Percentiles rank a stretch among this genome's conserved stretches.
These are phyloP conservation scores for Lepilemur septentrionalis DNA, from an alignment of 2,797 vertebrate genomes.

Conservation along the genomic window DNA sequence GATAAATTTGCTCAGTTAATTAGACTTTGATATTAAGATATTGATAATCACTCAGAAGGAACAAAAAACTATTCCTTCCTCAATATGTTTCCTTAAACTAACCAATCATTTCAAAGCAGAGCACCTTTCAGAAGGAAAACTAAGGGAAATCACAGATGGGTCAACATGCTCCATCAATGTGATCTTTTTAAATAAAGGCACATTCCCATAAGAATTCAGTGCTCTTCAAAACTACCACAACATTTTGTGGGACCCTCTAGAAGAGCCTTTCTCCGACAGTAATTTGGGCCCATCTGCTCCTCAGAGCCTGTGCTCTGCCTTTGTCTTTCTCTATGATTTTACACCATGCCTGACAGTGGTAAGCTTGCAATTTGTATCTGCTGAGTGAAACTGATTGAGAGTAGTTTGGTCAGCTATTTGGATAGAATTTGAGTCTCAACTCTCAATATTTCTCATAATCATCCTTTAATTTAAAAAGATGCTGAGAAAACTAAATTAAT, in stretches of 20 bases:
- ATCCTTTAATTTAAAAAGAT: background rate
- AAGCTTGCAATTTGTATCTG: background rate
- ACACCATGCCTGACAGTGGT: background rate
- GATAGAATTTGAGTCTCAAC: background rate
- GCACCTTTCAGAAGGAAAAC: background rate
- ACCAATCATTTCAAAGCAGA: background rate
- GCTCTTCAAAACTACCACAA: background rate
- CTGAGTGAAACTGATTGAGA: background rate
- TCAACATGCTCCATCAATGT: background rate
- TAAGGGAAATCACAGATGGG: background rate
- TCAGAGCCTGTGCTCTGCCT: background rate
- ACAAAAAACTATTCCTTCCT: background rate
- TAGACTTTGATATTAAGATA: background rate
- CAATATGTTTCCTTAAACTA: background rate
- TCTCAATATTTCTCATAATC: background rate
- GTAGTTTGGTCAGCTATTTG: background rate
- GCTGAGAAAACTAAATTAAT: background rate
- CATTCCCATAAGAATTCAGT: background rate
- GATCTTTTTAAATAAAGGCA: background rate
- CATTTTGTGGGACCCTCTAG: background rate
- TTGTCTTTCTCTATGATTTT: background rate
- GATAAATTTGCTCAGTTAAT: constrained; percentile 12
- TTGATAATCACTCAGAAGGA: background rate
- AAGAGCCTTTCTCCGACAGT: background rate
- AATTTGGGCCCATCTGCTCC: background rate